Evolutionary conservation across 1,140 invertebrate genomes (phyloP), one percentile per base, ranked within the genome.

Genomic region (Probaryconus sp.): DNA sequence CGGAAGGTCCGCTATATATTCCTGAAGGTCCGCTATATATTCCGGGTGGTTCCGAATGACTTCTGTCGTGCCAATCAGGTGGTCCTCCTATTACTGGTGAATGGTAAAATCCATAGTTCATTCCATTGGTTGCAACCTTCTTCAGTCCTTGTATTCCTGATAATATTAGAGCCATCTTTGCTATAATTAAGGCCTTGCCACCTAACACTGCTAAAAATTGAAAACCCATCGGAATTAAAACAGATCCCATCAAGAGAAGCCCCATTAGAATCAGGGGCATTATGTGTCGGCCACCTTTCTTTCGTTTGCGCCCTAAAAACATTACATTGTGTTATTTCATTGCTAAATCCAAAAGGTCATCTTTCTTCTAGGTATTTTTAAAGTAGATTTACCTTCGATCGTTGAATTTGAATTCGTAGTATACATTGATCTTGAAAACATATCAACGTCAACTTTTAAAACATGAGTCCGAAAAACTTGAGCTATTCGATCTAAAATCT

Each of bases 81-180:
- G n/a, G n/a, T n/a, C n/a, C n/a, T n/a, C n/a, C n/a, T n/a, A n/a
- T n/a, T 7, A 81, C 82, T 24, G 81, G 79, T 2, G 81, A 5
- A 10, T 87, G 85, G 37, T 88, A 87, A n/a, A 88, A 69, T 35
- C 87, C 87, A 33, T 88, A 88, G 76, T 87, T 87, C 0, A 87
- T 77, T n/a, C 85, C 81, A 37, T 70, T 88, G 0, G 84, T 86
- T 0, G 87, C 87, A 6, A 88, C 79, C 76, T 91, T 91, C 71
- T 93, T 94, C 3, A 94, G 80, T 2, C 93, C 93, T 78, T 94
- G 93, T 56, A 94, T 93, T 0, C 92, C 92, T 5, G 93, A 92
- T 0, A 94, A 79, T n/a, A 94, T 89, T 1, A 94, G 81, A 0
- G 93, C 93, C 89, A 94, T 91, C 85, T 94, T 94, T 0, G 93